Evolutionary conservation across 2,113 vertebrate genomes (phyloP).

Genomic region (Pandion haliaetus): DNA sequence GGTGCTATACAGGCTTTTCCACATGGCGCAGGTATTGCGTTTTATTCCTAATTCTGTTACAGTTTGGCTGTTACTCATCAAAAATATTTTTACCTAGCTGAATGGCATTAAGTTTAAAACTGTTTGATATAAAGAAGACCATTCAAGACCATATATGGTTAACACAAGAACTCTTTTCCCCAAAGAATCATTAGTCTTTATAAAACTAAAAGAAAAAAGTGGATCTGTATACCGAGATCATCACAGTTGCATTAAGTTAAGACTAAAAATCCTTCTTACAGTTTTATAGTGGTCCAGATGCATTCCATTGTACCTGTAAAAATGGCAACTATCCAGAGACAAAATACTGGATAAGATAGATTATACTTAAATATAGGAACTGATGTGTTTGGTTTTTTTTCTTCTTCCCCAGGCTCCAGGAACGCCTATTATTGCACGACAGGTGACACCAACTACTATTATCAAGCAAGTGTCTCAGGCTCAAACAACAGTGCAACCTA

Average conservation of each 20-base stretch:
- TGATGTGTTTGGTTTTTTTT: background rate
- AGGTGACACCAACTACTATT: constrained; percentile 89
- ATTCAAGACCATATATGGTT: background rate
- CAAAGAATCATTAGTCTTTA: background rate
- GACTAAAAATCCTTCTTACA: background rate
- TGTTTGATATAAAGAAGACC: background rate
- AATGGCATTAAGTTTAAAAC: background rate
- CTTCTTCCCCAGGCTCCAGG: constrained; percentile 81
- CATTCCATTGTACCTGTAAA: background rate
- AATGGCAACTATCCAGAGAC: background rate
- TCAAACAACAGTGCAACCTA: constrained; percentile 84
- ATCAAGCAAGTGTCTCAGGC: constrained; percentile 89
- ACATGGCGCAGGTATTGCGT: background rate
- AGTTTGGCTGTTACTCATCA: background rate
- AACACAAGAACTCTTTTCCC: background rate
- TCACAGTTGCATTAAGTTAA: background rate
- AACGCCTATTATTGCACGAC: constrained; percentile 82
- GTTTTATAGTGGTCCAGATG: background rate
- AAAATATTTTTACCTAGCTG: background rate
- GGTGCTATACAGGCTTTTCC: background rate
- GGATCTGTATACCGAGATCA: background rate
- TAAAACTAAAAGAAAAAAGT: background rate
- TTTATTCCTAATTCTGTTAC: background rate
- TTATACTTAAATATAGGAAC: background rate
- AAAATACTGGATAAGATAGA: background rate